Evolutionary conservation across 1,140 invertebrate genomes (phyloP).

Genomic region (Drosophila aff.): DNA sequence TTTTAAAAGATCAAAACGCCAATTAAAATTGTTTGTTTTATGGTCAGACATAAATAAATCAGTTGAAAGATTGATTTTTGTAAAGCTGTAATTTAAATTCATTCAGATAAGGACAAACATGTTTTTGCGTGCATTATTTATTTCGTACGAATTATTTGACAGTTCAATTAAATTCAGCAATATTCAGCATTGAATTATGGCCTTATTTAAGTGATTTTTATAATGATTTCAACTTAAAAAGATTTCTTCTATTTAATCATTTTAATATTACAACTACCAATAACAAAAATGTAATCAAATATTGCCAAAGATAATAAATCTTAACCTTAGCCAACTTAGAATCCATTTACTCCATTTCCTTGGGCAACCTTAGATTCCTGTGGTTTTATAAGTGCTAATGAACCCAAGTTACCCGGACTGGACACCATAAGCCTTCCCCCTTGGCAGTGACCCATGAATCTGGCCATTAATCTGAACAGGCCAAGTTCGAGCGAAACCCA

Average conservation of each 20-base stretch:
- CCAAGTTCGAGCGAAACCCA: slow-evolving; percentile 24
- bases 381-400: slow-evolving; percentile 1
- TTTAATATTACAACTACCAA: background rate
- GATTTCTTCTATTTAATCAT: too few relatives aligned
- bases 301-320: background rate
- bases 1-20: background rate
- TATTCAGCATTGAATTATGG: background rate
- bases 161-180: slow-evolving; percentile 4
- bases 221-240: background rate
- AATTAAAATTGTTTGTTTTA: background rate
- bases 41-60: background rate
- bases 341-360: background rate
- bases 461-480: slow-evolving; percentile 32
- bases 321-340: background rate
- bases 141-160: background rate
- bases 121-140: background rate
- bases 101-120: background rate
- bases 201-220: background rate
- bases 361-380: background rate
- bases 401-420: background rate
- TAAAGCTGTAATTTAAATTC: background rate
- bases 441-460: slow-evolving; percentile 19
- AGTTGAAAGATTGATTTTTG: background rate
- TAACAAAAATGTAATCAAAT: background rate
- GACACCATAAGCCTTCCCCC: background rate